Conservation (phyloP, 2,888 invertebrate genomes). For the Notodonta ziczac region DNA sequence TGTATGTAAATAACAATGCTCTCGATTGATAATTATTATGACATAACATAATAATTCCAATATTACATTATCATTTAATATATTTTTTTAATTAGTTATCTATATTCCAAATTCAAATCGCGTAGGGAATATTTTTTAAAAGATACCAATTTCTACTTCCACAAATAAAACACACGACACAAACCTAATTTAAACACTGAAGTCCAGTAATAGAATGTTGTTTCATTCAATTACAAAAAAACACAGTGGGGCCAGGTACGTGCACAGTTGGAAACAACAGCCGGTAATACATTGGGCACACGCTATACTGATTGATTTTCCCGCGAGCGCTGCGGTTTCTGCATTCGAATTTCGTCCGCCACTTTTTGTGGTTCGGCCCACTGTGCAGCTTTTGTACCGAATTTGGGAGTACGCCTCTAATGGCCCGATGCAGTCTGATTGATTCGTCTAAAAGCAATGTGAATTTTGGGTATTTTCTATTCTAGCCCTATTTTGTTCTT, state of each 20-base stretch:
- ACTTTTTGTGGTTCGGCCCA: conserved; percentile 46
- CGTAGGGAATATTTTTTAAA: neutral
- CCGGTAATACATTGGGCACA: conserved; percentile 29
- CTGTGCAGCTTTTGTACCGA: conserved; percentile 34
- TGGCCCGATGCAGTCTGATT: conserved; percentile 36
- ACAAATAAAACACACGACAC: conserved; percentile 12
- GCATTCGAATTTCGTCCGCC: conserved; percentile 43
- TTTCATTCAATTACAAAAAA: conserved; percentile 38
- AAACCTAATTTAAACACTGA: conserved; percentile 26
- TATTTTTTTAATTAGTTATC: no score
- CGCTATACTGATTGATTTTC: conserved; percentile 52
- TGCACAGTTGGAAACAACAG: conserved; percentile 23
- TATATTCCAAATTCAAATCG: neutral
- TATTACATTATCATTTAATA: no score
- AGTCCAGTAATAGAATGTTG: conserved; percentile 31
- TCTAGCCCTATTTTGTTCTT: neutral
- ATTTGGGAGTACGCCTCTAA: conserved; percentile 32
- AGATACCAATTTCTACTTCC: neutral
- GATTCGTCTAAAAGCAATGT: conserved; percentile 37
- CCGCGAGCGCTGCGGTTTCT: conserved; percentile 41
- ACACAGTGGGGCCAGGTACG: conserved; percentile 26
- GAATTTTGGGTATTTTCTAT: neutral
- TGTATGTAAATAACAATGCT: no score
- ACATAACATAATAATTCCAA: no score
- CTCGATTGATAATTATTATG: no score